A percentile compares a stretch with the other conserved stretches of the same genome.
Evolutionary conservation across 2,113 vertebrate genomes (phyloP).

Genomic region (Pycnonotus jocosus): DNA sequence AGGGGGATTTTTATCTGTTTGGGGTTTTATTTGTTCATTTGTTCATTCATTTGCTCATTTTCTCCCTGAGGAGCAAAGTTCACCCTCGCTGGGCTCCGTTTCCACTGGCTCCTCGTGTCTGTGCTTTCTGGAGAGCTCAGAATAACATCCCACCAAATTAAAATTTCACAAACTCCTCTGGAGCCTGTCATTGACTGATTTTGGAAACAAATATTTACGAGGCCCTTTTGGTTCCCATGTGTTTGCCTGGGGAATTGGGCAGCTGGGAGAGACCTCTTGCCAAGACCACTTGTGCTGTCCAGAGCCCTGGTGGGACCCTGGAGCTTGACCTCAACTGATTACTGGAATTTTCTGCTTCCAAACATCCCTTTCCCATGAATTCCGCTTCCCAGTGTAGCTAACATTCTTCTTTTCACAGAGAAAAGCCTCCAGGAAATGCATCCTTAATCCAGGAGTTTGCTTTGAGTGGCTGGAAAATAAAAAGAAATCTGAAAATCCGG

Average conservation of each 20-base stretch:
- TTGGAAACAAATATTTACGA: background rate
- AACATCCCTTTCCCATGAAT: background rate
- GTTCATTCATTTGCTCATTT: rapidly evolving
- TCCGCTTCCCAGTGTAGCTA: background rate
- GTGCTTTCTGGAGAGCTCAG: background rate
- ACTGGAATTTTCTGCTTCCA: background rate
- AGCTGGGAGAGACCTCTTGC: background rate
- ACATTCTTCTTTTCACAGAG: background rate
- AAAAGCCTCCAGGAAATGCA: background rate
- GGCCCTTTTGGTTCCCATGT: background rate
- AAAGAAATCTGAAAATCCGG: background rate
- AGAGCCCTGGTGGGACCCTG: background rate
- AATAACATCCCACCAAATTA: background rate
- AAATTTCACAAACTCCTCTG: background rate
- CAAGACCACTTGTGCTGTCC: background rate
- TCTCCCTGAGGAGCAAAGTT: background rate
- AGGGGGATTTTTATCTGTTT: rapidly evolving
- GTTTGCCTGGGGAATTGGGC: background rate
- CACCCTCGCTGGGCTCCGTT: background rate
- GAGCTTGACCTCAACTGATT: background rate
- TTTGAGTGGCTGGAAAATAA: background rate
- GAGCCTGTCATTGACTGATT: background rate
- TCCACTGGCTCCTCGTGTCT: background rate
- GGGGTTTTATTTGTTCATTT: background rate
- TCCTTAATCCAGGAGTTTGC: background rate